phyloP scores from a whole-genome alignment of 2,797 vertebrate genomes.

The Anomalospiza imberbis region DNA sequence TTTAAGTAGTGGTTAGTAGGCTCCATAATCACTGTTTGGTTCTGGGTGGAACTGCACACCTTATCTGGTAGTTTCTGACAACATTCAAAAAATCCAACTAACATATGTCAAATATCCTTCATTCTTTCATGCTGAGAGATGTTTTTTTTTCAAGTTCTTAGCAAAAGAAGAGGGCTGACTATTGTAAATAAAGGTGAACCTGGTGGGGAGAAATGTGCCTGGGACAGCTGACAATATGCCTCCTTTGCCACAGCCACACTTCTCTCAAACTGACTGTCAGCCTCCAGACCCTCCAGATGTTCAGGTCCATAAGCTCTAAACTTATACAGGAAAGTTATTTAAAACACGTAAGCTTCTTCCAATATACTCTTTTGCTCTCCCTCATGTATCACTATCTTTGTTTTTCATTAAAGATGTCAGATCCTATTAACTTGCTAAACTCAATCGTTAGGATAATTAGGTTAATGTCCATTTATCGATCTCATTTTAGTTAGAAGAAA shows the following conservation, averaged over 20 bases:
- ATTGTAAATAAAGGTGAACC: too few species aligned
- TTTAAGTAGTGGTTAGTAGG: not conserved
- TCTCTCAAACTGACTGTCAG: not conserved
- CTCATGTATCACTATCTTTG: not conserved
- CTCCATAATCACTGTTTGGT: not conserved
- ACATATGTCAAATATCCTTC: not conserved
- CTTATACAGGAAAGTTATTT: not conserved
- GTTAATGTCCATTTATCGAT: not conserved
- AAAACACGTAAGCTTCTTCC: not conserved
- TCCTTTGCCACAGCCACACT: not conserved
- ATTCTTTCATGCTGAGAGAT: not conserved
- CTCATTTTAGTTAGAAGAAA: not conserved
- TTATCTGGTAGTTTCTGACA: not conserved
- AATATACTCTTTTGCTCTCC: not conserved
- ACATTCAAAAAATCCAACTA: not conserved
- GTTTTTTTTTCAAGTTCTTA: not conserved
- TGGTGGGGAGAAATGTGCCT: too few species aligned
- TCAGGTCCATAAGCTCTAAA: not conserved
- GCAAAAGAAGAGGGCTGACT: not conserved
- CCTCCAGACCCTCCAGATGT: not conserved
- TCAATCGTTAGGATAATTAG: conserved; percentile 2
- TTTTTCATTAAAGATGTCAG: not conserved
- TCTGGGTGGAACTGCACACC: not conserved
- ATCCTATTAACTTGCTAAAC: not conserved
- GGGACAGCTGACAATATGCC: not conserved